Evolutionary conservation across 2,797 vertebrate genomes (phyloP).

Genomic region (Limnodromus scolopaceus): DNA sequence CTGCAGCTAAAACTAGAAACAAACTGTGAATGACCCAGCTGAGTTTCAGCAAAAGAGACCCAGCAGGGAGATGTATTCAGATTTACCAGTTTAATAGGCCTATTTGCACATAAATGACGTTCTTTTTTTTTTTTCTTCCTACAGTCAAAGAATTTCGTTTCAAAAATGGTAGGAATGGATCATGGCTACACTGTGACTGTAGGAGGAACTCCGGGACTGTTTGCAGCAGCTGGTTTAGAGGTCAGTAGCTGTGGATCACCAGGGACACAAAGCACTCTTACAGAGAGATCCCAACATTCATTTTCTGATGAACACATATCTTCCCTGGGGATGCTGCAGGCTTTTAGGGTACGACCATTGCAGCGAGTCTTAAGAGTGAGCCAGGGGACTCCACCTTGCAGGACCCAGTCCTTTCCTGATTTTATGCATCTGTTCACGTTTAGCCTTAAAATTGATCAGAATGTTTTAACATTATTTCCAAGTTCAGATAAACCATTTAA

Average conservation of each 20-base stretch:
- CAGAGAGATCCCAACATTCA: rapidly evolving
- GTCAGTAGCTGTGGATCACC: slow-evolving; percentile 2
- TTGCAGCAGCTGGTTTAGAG: slow-evolving; percentile 76
- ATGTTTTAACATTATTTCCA: background rate
- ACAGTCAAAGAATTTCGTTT: slow-evolving; percentile 79
- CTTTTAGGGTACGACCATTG: background rate
- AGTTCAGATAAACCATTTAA: background rate
- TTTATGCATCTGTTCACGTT: background rate
- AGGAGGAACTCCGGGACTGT: slow-evolving; percentile 74
- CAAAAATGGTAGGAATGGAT: slow-evolving; percentile 69
- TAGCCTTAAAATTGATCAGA: background rate
- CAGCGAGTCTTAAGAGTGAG: background rate
- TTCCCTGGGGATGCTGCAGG: background rate
- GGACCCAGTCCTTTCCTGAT: background rate
- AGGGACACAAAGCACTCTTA: background rate
- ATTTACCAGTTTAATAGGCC: background rate
- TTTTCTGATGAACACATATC: background rate
- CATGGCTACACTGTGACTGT: slow-evolving; percentile 71
- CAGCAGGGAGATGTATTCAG: background rate
- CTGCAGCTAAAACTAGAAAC: background rate
- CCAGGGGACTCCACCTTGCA: background rate
- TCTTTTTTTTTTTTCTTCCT: background rate
- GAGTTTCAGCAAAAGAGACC: background rate
- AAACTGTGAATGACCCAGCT: background rate
- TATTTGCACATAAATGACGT: background rate